phyloP scores from a whole-genome alignment of 2,797 vertebrate species.

The Takifugu ocellatus region DNA sequence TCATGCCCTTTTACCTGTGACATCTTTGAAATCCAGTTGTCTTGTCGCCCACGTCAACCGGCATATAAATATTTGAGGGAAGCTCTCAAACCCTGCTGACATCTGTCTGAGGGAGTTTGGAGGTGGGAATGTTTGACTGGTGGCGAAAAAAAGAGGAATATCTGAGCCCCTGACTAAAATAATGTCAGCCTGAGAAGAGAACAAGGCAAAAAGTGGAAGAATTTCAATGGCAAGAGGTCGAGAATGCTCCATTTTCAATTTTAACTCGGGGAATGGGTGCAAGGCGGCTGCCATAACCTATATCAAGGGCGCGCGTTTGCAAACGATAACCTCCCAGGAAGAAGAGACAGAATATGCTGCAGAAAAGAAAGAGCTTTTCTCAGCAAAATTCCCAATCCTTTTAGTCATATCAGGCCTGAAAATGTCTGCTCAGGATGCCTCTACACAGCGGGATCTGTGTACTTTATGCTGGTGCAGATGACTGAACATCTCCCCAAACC shows the following conservation, averaged over 20 bases:
- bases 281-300: conserved; percentile 56
- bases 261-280: conserved; percentile 60
- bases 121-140: conserved; percentile 35
- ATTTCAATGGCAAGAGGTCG: conserved; percentile 72
- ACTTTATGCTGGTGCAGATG: conserved; percentile 11
- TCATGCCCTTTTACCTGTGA: no score
- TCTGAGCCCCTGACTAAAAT: conserved; percentile 54
- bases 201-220: conserved; percentile 45
- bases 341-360: conserved; percentile 38
- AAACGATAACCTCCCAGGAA: conserved; percentile 65
- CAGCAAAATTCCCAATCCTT: conserved; percentile 60
- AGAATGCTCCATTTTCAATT: conserved; percentile 72
- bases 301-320: conserved; percentile 64
- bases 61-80: no score
- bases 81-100: no score
- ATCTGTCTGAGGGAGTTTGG: no score
- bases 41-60: no score
- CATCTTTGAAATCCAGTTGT: no score
- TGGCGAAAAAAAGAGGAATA: conserved; percentile 55
- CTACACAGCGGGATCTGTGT: conserved; percentile 32
- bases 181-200: conserved; percentile 53
- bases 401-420: conserved; percentile 61
- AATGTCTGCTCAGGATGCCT: conserved; percentile 49
- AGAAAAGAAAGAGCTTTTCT: conserved; percentile 54
- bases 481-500: conserved; percentile 19